Base-by-base conservation (phyloP, 1,140 invertebrate species). In the Drosophila virilis region DNA sequence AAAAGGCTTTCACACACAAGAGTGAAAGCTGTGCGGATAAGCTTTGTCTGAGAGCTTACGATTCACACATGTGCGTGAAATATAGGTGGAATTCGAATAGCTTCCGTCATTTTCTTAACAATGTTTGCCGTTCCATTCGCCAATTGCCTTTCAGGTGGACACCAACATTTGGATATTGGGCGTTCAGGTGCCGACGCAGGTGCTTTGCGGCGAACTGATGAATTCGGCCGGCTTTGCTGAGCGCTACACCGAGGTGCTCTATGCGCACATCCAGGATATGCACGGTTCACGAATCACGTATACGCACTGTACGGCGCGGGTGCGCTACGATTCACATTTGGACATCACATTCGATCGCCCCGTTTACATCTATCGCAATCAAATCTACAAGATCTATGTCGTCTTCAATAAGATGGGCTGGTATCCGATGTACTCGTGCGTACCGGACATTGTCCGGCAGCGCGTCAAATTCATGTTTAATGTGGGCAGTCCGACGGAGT, bases 261-360 rank as follows among this genome's bases (percentile, higher is more conserved):
- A 97, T 85, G 96, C 96, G 9, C 95, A 96, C 93, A 93, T 97
- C 35, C 93, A 96, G 69, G 96, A 97, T 92, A 94, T 94, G 32
- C 96, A 96, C 86, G 96, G 95, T 8, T 95, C 94, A 40, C 92
- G 96, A 3, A 93, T 97, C 62, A 96, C 96, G 1, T 96, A 96
- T 89, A 96, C 96, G 8, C 96, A 97, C 91, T 96, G 95, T 85
- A 96, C 96, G 42, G 95, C 94, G 65, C 94, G 95, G 73, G 96
- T 95, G 46, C 92, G 94, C 0, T 95, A 95, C 82, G 93, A 94
- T 38, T 95, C 94, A 38, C 92, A 96, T 67, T 94, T 96, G 57
- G 96, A 97, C 89, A 96, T 97, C 69, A 95, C 94, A 58, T 97
- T 97, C 91, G 96, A 97, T 92, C 92, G 96, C 32, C 95, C 96